Percentiles rank a stretch among this genome's conserved stretches.
These are phyloP conservation scores for Ditula angustiorana DNA, from an alignment of 2,888 invertebrate genomes.

Conservation along the genomic window DNA sequence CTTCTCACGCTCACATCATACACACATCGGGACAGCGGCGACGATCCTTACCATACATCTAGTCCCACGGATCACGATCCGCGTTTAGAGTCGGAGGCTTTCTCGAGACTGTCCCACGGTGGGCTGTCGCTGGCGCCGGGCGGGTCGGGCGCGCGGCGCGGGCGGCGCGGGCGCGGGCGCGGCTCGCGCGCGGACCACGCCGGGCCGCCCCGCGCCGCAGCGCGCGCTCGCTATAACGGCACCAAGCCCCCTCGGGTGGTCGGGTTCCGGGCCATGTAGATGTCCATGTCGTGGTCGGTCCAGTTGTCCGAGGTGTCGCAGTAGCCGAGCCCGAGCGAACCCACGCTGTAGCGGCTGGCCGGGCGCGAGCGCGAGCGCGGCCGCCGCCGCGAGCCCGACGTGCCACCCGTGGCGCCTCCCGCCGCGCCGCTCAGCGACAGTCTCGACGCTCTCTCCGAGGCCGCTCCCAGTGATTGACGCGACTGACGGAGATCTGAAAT, in stretches of 20 bases:
- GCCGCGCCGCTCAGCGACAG: slow-evolving; percentile 89
- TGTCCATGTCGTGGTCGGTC: slow-evolving; percentile 98
- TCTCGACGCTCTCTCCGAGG: slow-evolving; percentile 92
- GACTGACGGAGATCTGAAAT: slow-evolving; percentile 92
- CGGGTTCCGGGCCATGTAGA: slow-evolving; percentile 96
- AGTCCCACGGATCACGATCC: slow-evolving; percentile 11
- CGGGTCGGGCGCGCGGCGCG: slow-evolving; percentile 53
- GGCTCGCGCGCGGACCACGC: slow-evolving; percentile 56
- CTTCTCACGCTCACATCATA: background rate
- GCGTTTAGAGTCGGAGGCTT: slow-evolving; percentile 29
- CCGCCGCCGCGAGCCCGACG: slow-evolving; percentile 88
- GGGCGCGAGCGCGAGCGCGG: slow-evolving; percentile 93
- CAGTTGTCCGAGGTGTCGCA: slow-evolving; percentile 96
- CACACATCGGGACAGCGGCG: slow-evolving; percentile 14
- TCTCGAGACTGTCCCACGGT: slow-evolving; percentile 40
- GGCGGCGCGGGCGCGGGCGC: slow-evolving; percentile 58
- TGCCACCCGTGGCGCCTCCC: slow-evolving; percentile 86
- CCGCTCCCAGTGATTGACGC: slow-evolving; percentile 93
- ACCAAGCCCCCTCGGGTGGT: slow-evolving; percentile 94
- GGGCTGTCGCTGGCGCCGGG: slow-evolving; percentile 33
- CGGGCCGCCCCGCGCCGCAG: slow-evolving; percentile 43
- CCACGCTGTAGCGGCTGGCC: slow-evolving; percentile 92
- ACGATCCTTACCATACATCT: slow-evolving; percentile 34
- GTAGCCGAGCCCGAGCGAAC: slow-evolving; percentile 94
- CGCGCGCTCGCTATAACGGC: slow-evolving; percentile 88